A percentile compares a stretch with the other conserved stretches of the same genome.
These are phyloP conservation scores for Eira barbara DNA, from an alignment of 2,113 vertebrate species.

Conservation along the genomic window DNA sequence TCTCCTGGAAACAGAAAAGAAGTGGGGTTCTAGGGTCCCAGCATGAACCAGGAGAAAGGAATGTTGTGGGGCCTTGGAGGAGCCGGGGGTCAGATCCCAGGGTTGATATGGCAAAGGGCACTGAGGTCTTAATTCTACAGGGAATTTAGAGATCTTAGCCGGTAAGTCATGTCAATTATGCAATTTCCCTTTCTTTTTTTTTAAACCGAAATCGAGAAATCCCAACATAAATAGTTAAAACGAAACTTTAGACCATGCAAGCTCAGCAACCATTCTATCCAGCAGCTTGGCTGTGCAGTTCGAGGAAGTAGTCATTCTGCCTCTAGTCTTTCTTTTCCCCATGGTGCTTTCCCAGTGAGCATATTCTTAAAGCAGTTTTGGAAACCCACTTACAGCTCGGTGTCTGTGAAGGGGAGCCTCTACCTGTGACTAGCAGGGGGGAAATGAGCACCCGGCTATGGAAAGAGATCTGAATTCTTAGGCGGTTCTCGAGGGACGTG, in stretches of 20 bases:
- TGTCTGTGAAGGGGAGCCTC: background rate
- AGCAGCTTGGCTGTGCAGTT: background rate
- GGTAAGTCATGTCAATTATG: background rate
- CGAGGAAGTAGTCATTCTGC: background rate
- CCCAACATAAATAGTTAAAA: conserved; percentile 31
- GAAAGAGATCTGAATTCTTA: background rate
- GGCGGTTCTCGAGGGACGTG: background rate
- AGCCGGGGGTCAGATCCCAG: background rate
- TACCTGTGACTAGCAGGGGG: background rate
- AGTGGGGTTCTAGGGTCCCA: background rate
- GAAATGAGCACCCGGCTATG: background rate
- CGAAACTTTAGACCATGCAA: background rate
- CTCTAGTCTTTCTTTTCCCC: background rate
- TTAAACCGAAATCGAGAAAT: conserved; percentile 41
- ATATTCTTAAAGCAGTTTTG: background rate
- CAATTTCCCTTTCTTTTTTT: conserved; percentile 45
- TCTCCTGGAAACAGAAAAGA: background rate
- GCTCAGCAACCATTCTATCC: background rate
- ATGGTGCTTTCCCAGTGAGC: background rate
- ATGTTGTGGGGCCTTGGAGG: background rate
- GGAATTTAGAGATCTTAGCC: background rate
- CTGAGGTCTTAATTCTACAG: background rate
- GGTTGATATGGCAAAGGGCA: background rate
- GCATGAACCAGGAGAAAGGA: background rate
- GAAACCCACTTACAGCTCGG: background rate